Percentiles rank a stretch among this genome's conserved stretches.
phyloP scores from a whole-genome alignment of 2,888 invertebrate species.

The Drosophila sordidula region DNA sequence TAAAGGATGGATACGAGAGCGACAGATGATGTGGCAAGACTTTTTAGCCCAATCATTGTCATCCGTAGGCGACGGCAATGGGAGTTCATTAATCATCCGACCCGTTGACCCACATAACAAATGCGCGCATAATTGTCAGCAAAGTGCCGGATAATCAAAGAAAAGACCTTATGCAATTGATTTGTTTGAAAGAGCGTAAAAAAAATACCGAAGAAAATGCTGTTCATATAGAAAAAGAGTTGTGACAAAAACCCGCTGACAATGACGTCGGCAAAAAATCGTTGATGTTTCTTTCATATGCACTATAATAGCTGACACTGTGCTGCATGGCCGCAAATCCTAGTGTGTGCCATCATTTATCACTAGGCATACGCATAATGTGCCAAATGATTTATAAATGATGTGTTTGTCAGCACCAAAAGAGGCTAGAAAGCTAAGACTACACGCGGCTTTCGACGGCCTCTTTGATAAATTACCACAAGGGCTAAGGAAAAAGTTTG shows the following conservation, averaged over 20 bases:
- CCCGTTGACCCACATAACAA: slow-evolving; percentile 67
- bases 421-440: slow-evolving; percentile 1
- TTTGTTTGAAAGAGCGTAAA: slow-evolving; percentile 28
- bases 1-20: slow-evolving; percentile 53
- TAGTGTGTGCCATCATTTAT: slow-evolving; percentile 56
- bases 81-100: slow-evolving; percentile 72
- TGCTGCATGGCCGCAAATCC: slow-evolving; percentile 26
- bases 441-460: slow-evolving; percentile 4
- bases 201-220: not conserved
- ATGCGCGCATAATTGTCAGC: slow-evolving; percentile 66
- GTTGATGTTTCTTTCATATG: slow-evolving; percentile 34
- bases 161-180: slow-evolving; percentile 69
- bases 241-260: slow-evolving; percentile 39
- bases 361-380: slow-evolving; percentile 46
- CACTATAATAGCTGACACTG: slow-evolving; percentile 42
- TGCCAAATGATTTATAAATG: slow-evolving; percentile 42
- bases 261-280: slow-evolving; percentile 61
- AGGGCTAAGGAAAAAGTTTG: not conserved
- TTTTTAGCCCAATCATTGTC: slow-evolving; percentile 28
- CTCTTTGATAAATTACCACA: slow-evolving; percentile 41
- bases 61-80: slow-evolving; percentile 1
- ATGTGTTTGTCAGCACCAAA: slow-evolving; percentile 29
- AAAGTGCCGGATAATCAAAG: slow-evolving; percentile 67
- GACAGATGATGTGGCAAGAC: slow-evolving; percentile 1
- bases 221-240: slow-evolving; percentile 39